phyloP scores from a whole-genome alignment of 2,797 vertebrate genomes.

The Lutjanus campechanus region DNA sequence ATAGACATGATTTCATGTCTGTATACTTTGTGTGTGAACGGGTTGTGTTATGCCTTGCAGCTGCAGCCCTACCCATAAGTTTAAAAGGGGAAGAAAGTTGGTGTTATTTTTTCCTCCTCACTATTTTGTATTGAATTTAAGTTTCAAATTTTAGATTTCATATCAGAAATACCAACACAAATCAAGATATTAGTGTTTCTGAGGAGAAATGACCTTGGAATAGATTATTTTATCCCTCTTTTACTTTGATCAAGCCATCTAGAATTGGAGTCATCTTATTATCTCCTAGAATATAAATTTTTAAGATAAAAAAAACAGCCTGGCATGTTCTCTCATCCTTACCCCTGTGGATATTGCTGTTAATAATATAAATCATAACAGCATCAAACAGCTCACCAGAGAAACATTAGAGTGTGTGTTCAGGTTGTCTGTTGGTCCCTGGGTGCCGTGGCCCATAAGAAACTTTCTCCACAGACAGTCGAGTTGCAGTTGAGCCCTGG shows the following conservation, averaged over 20 bases:
- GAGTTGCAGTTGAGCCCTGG: slow-evolving; percentile 54
- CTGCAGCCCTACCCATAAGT: not conserved
- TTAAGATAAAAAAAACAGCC: not conserved
- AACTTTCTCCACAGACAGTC: slow-evolving; percentile 29
- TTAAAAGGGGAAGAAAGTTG: not conserved
- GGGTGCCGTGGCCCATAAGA: slow-evolving; percentile 29
- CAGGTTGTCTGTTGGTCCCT: slow-evolving; percentile 18
- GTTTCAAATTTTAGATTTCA: not conserved
- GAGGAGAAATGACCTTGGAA: not conserved
- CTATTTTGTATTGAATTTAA: not conserved
- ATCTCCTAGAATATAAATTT: not conserved
- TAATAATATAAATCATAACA: slow-evolving; percentile 33
- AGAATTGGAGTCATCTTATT: not conserved
- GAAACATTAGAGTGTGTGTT: slow-evolving; percentile 10
- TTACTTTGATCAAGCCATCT: not conserved
- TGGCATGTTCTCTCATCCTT: slow-evolving; percentile 7
- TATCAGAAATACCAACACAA: not conserved
- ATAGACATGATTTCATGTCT: not conserved
- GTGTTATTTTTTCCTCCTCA: not conserved
- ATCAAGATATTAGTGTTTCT: too few species aligned
- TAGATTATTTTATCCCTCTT: not conserved
- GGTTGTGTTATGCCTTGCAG: not conserved
- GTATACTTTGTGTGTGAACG: not conserved
- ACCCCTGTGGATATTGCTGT: slow-evolving; percentile 25
- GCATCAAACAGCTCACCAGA: slow-evolving; percentile 28